phyloP scores from a whole-genome alignment of 2,888 invertebrate species.

The Eugnorisma glareosa region DNA sequence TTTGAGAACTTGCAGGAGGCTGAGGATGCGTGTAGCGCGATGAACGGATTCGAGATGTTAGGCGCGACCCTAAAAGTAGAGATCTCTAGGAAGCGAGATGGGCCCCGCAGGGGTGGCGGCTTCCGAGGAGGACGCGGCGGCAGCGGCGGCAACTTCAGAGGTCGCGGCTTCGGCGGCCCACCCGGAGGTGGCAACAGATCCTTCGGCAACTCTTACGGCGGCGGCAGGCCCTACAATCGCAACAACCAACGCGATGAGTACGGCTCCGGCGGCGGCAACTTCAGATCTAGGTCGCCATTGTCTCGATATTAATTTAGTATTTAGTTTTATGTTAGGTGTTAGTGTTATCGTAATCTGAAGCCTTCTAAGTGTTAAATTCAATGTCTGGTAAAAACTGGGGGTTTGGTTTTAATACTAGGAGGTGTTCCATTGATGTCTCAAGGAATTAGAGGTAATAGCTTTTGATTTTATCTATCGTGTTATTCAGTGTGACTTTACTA shows the following conservation, averaged over 20 bases:
- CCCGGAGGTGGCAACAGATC: conserved; percentile 89
- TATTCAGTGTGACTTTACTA: conserved; percentile 62
- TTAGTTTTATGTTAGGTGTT: conserved; percentile 86
- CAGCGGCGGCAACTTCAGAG: conserved; percentile 85
- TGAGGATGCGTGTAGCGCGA: conserved; percentile 96
- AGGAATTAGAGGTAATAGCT: conserved; percentile 85
- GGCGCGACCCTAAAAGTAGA: conserved; percentile 97
- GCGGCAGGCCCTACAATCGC: conserved; percentile 84
- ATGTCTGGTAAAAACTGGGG: conserved; percentile 86
- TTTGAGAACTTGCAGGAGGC: conserved; percentile 97
- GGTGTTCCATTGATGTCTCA: conserved; percentile 84
- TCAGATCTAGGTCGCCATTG: conserved; percentile 89
- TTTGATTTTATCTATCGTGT: conserved; percentile 64
- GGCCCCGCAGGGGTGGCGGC: conserved; percentile 92
- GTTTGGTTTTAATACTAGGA: conserved; percentile 88
- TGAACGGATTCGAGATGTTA: conserved; percentile 96
- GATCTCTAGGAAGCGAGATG: conserved; percentile 95
- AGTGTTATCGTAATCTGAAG: conserved; percentile 91
- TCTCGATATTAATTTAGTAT: conserved; percentile 88
- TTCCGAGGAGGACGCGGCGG: conserved; percentile 90
- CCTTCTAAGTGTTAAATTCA: conserved; percentile 90
- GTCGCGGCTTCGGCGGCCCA: conserved; percentile 87
- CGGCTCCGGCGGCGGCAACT: conserved; percentile 87
- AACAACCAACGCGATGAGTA: conserved; percentile 84
- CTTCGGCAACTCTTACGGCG: conserved; percentile 89